These are phyloP conservation scores for Misgurnus mizolepis DNA, from an alignment of 2,113 vertebrate species.

Conservation along the genomic window DNA sequence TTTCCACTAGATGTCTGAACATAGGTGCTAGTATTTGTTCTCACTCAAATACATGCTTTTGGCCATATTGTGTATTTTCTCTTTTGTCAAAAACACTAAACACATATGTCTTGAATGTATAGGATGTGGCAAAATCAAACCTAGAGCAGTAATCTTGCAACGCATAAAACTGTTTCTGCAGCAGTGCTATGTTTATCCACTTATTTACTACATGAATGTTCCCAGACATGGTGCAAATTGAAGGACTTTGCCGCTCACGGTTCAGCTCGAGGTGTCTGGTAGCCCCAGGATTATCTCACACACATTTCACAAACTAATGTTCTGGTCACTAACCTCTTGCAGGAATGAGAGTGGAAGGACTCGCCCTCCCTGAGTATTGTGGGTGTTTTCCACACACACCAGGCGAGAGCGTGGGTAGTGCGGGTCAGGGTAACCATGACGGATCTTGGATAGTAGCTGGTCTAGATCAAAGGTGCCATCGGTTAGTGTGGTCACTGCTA, in stretches of 20 bases:
- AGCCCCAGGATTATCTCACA: not conserved
- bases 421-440: conserved; percentile 69
- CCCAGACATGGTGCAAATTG: not conserved
- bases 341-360: conserved; percentile 79
- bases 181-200: not conserved
- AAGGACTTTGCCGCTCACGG: not conserved
- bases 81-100: too few relatives aligned
- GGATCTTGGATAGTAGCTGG: conserved; percentile 63
- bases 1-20: too few relatives aligned
- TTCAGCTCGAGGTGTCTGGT: not conserved
- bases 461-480: conserved; percentile 76
- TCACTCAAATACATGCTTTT: too few relatives aligned
- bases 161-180: not conserved
- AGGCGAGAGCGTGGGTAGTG: conserved; percentile 78
- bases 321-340: conserved; percentile 68
- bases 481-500: conserved; percentile 70
- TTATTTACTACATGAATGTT: not conserved
- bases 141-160: not conserved
- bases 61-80: too few relatives aligned
- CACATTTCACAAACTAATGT: not conserved
- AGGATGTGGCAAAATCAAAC: not conserved
- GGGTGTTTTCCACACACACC: conserved; percentile 85
- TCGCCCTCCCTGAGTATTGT: conserved; percentile 78
- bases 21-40: too few relatives aligned
- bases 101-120: too few relatives aligned